These are phyloP conservation scores for Latrodectus elegans DNA, from an alignment of 2,888 invertebrate genomes.

Conservation along the genomic window DNA sequence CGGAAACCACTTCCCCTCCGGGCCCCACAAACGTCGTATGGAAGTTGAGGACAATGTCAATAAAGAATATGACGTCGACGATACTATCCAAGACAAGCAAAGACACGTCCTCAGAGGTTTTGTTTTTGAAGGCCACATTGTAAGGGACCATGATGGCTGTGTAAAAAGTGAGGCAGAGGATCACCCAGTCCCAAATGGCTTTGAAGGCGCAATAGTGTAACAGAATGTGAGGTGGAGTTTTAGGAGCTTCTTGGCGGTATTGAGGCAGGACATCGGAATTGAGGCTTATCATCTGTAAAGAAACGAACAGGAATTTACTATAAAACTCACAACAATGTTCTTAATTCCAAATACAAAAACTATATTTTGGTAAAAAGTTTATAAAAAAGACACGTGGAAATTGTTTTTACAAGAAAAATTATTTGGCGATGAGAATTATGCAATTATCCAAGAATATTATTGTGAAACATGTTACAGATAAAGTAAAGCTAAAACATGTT, in stretches of 20 bases:
- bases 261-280: constrained; percentile 98
- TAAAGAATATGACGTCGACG: constrained; percentile 99
- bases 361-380: too few species aligned
- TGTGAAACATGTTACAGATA: too few species aligned
- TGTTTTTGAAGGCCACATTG: constrained; percentile 99
- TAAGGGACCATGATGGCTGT: constrained; percentile 98
- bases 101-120: constrained; percentile 96
- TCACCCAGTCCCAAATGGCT: constrained; percentile 98
- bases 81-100: constrained; percentile 95
- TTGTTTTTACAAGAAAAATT: too few species aligned
- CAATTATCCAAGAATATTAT: too few species aligned
- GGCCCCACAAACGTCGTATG: constrained; percentile 99
- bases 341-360: too few species aligned
- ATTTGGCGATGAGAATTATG: too few species aligned
- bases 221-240: constrained; percentile 99
- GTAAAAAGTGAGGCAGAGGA: constrained; percentile 99
- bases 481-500: too few species aligned
- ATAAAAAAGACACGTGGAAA: too few species aligned
- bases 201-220: constrained; percentile 99
- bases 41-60: constrained; percentile 99
- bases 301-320: not conserved
- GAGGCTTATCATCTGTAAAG: constrained; percentile 91
- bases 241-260: constrained; percentile 99
- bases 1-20: constrained; percentile 89
- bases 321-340: too few species aligned